phyloP scores from a whole-genome alignment of 2,888 invertebrate species.

The Entomobrya multifasciata region DNA sequence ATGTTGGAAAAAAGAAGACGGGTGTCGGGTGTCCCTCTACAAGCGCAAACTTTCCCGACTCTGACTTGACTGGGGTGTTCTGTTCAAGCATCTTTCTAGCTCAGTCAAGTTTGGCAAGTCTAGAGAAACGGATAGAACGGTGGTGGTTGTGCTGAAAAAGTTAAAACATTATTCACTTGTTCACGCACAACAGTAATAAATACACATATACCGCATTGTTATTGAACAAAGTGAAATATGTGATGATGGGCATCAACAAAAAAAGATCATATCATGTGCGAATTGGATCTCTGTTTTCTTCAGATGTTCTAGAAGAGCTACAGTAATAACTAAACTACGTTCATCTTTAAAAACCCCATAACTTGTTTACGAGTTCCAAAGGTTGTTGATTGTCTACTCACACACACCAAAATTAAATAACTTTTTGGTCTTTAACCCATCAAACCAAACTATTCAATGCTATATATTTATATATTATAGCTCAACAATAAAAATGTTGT shows the following conservation, averaged over 20 bases:
- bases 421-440: background rate
- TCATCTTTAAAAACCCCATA: background rate
- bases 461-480: background rate
- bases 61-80: constrained; percentile 33
- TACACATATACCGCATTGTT: no score
- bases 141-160: background rate
- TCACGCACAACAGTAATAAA: background rate
- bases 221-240: no score
- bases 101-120: constrained; percentile 54
- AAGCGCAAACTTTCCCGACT: background rate
- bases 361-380: background rate
- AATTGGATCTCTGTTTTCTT: no score
- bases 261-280: background rate
- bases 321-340: background rate
- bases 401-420: constrained; percentile 3
- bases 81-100: constrained; percentile 28
- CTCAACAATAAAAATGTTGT: no score
- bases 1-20: no score
- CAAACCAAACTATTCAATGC: background rate
- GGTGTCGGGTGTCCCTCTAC: no score
- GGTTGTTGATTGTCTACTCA: constrained; percentile 1
- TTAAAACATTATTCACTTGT: no score
- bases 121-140: constrained; percentile 29
- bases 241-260: no score
- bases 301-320: constrained; percentile 2